These are phyloP conservation scores for Mastacembelus armatus DNA, from an alignment of 2,797 vertebrate genomes.

Conservation along the genomic window DNA sequence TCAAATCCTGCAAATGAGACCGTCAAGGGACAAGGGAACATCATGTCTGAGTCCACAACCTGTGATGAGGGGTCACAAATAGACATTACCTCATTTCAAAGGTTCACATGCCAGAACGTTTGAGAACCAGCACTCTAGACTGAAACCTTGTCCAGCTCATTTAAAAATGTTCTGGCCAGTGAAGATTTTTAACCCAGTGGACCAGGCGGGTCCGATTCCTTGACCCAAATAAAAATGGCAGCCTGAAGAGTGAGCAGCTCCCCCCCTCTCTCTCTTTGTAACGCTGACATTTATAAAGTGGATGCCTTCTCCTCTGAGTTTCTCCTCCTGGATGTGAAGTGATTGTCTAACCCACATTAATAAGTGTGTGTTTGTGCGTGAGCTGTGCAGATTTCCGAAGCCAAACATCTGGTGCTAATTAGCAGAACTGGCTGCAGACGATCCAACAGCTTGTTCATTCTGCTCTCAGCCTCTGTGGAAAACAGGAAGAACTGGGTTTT, in stretches of 20 bases:
- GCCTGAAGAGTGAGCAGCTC: neutral
- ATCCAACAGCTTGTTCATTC: constrained; percentile 2
- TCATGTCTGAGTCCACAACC: no score
- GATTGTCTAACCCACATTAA: constrained; percentile 36
- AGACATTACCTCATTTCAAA: neutral
- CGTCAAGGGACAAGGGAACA: no score
- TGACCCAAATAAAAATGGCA: constrained; percentile 10
- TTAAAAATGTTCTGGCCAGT: neutral
- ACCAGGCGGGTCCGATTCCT: neutral
- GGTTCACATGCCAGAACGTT: neutral
- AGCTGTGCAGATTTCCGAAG: constrained; percentile 1
- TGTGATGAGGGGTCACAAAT: no score
- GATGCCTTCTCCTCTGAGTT: constrained; percentile 7
- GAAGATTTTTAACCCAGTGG: neutral
- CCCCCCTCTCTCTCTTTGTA: neutral
- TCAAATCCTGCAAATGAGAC: no score
- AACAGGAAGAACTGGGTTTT: constrained; percentile 6
- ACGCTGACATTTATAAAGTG: constrained; percentile 10
- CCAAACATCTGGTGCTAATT: constrained; percentile 52
- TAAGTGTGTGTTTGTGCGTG: neutral
- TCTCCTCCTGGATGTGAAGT: constrained; percentile 27
- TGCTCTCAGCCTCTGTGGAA: neutral
- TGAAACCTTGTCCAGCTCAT: neutral
- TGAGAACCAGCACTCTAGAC: neutral
- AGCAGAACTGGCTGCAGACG: constrained; percentile 13